Base-by-base conservation (phyloP, 2,888 invertebrate species). In the Monopis laevigella region DNA sequence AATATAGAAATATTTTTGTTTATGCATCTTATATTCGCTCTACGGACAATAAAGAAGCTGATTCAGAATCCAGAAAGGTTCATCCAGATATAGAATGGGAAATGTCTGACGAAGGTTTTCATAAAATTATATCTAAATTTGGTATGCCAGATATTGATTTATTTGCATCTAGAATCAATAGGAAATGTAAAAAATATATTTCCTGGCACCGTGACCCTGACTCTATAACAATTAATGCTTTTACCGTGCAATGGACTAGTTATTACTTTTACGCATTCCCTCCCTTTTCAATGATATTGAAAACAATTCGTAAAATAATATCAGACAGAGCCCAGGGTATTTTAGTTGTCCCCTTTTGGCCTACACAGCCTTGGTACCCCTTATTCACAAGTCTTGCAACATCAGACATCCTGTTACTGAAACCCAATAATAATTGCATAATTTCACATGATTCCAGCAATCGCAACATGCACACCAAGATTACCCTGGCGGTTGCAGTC, bases 11-110 rank as follows among this genome's bases (percentile, higher is more conserved):
- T 2, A 36, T 51, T 4, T 39, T 40, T 21, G 32, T 53, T n/a
- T 48, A 44, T 43, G 51, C 49, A 1, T 45, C 46, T 2, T 51
- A 53, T 26, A 49, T 51, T 38, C 43, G 28, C n/a, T 46, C 48
- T 1, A 30, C 26, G 5, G 43, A 48, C 8, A 53, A 51, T 40
- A n/a, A 16, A 4, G 45, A 44, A 12, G 50, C 51, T n/a, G 51
- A 50, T 21, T 7, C n/a, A 2, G 49, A 49, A 35, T 51, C 48
- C 2, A 18, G 49, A n/a, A 44, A 21, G 16, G 28, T 35, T 11
- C n/a, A n/a, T n/a, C 36, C 35, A 2, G 45, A 45, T 11, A 46
- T 44, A 24, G 46, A 48, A 38, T 46, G 45, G 48, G 45, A 45
- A 34, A 17, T 47, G 11, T 18, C 39, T 7, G 36, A 44, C 8